Conservation (phyloP, 2,888 invertebrate species). For the Melangyna quadrimaculata region DNA sequence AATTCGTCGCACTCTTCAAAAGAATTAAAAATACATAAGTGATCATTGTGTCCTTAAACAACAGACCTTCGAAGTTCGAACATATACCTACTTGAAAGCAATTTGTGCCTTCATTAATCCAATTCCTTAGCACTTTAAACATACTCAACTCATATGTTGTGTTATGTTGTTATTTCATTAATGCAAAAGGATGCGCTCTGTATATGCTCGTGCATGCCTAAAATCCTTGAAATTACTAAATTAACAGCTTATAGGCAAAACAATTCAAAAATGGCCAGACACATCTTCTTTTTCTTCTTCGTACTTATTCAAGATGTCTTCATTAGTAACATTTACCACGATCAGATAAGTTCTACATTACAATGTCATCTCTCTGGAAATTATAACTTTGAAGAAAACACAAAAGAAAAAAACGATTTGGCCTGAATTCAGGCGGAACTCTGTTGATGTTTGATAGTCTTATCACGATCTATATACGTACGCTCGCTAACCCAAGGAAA, state of each 20-base stretch:
- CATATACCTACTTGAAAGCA: slow-evolving; percentile 60
- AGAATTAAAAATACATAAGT: slow-evolving; percentile 22
- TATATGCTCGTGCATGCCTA: slow-evolving; percentile 49
- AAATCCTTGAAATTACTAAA: slow-evolving; percentile 67
- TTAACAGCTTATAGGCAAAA: slow-evolving; percentile 67
- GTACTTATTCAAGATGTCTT: slow-evolving; percentile 60
- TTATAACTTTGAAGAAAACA: neutral
- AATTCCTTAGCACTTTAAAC: slow-evolving; percentile 27
- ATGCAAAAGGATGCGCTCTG: slow-evolving; percentile 29
- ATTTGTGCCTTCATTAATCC: slow-evolving; percentile 55
- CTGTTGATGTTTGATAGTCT: slow-evolving; percentile 54
- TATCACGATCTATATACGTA: slow-evolving; percentile 63
- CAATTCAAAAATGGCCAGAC: slow-evolving; percentile 32
- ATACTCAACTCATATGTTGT: neutral
- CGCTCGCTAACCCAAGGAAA: neutral
- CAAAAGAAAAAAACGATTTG: slow-evolving; percentile 9
- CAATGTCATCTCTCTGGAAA: slow-evolving; percentile 35
- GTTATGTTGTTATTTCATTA: neutral
- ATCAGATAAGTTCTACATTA: slow-evolving; percentile 67
- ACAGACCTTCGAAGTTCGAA: neutral
- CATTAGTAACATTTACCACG: slow-evolving; percentile 69
- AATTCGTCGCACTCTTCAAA: slow-evolving; percentile 50
- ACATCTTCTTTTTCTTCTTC: neutral
- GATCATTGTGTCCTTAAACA: neutral
- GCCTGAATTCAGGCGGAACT: slow-evolving; percentile 37